Evolutionary conservation across 2,113 vertebrate species (phyloP), one percentile per base, ranked within the genome.

Genomic region (Pollimyrus isidori): DNA sequence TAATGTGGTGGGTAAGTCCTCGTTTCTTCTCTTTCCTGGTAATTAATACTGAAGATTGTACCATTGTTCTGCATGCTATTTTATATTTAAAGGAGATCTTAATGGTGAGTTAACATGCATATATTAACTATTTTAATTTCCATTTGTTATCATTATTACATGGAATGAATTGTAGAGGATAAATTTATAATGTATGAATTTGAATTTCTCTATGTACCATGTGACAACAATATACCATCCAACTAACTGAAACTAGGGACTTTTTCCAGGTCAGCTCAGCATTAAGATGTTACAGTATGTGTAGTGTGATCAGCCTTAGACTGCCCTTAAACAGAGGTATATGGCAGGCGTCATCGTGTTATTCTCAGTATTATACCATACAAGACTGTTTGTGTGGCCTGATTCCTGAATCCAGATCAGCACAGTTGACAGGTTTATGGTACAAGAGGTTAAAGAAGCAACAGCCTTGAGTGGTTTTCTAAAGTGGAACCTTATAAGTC

Each of bases 391-490:
- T 48, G 23, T n/a, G 21, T 56, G 50, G 48, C 30, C 15, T 9
- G 48, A 35, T 87, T 87, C n/a, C 26, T 53, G 26, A 52, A 53
- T 87, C 50, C 49, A 87, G 85, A 87, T 87, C n/a, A 26, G n/a
- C 50, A 87, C n/a, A 2, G 7, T 53, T 87, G 48, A 48, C 50
- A 87, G 48, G 50, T 65, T 9, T 65, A 62, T 0, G 87, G 52
- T 62, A 46, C 35, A 13, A 26, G 39, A 45, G 35, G 87, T 87
- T 87, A 45, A 52, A 62, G 17, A 62, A 87, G 30, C 39, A 45
- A 42, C 39, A 45, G 15, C 87, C 53, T 19, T 45, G 56, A 65
- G 87, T 87, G 87, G 52, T 87, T 62, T 89, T 83, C 48, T 82
- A 39, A 89, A 87, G 87, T 62, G 87, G 6, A 62, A 65, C 39